Evolutionary conservation across 2,888 invertebrate genomes (phyloP), one percentile per base, ranked within the genome.

Genomic region (Mimumesa dahlbomi): DNA sequence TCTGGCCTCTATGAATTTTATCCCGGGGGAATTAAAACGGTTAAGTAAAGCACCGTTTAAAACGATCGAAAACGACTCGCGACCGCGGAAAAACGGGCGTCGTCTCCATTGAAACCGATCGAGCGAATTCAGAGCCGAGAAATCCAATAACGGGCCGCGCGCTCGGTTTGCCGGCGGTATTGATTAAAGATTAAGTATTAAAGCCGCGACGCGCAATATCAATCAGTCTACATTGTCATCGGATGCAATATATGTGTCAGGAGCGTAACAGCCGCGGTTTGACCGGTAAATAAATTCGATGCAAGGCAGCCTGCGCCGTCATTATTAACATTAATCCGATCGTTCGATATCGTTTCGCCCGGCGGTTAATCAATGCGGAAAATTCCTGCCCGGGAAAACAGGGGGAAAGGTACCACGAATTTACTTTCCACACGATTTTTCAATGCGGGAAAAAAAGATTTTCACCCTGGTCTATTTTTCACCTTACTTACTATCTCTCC

Each of bases 141-240:
- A 71, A 63, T 71, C 71, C 63, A 63, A 71, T 69, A 71, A 71
- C 57, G 16, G 42, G 43, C n/a, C 21, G 11, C 50, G 11, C 50
- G 68, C 22, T 29, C 62, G 49, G 61, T 62, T n/a, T 58, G 57
- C 42, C 64, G 59, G 29, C 57, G 54, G 43, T 71, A 73, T 73
- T 66, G 73, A 73, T 71, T 62, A 73, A 73, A 73, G 73, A 73
- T 73, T 66, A 73, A 73, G 66, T 66, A 73, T 71, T 73, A 73
- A 71, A 73, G 61, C 72, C 66, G 61, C 61, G 59, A 66, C 66
- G 72, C 62, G 73, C 66, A 73, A 71, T 66, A 73, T 73, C 72
- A 73, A 73, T 73, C 73, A 71, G 72, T 53, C 49, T 19, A 49
- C 73, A 62, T 71, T 71, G 71, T 73, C 72, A 62, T 58, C 66